Base-by-base conservation (phyloP, 2,888 invertebrate species). In the Trissolcus brochymenae region DNA sequence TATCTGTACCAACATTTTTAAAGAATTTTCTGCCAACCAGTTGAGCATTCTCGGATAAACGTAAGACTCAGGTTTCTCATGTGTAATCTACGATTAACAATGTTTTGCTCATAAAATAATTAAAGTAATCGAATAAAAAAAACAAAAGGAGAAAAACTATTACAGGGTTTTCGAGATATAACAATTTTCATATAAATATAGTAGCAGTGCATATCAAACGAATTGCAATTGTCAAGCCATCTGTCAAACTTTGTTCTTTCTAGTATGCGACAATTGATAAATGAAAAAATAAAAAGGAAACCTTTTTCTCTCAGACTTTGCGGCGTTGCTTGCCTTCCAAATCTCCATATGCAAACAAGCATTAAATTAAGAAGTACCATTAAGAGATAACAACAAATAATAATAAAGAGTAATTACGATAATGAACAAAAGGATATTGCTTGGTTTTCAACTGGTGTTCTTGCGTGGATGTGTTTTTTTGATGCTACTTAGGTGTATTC, bases 311-410 rank as follows among this genome's bases (percentile, higher is more conserved):
- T 35, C 35, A 35, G 35, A 35, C 35, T 35, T 21, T 49, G 13
- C 60, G 61, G 13, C 60, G 59, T 55, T 56, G 35, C 9, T 59
- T 64, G 72, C 59, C 72, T 77, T 77, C 76, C 14, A 53, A 59
- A n/a, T 72, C 72, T 77, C 43, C 67, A 64, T 64, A 21, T 72
- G 72, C 64, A 67, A 51, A 72, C 82, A 85, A 84, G 84, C 83
- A 90, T 89, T 90, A 88, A 88, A 90, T 86, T 88, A 90, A 87
- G 89, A 89, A 88, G 35, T 89, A 88, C 84, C 84, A 85, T 84
- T 87, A 87, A 88, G 87, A 84, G 83, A 87, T 86, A 86, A 87
- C 84, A 88, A 86, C 82, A 86, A 86, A 83, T 83, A 82, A 84
- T 84, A 85, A 85, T 84, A 84, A 84, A 84, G 83, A 85, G 82